These are phyloP conservation scores for Macrotrachela quadricornifera DNA, from an alignment of 1,140 invertebrate genomes.

Conservation along the genomic window DNA sequence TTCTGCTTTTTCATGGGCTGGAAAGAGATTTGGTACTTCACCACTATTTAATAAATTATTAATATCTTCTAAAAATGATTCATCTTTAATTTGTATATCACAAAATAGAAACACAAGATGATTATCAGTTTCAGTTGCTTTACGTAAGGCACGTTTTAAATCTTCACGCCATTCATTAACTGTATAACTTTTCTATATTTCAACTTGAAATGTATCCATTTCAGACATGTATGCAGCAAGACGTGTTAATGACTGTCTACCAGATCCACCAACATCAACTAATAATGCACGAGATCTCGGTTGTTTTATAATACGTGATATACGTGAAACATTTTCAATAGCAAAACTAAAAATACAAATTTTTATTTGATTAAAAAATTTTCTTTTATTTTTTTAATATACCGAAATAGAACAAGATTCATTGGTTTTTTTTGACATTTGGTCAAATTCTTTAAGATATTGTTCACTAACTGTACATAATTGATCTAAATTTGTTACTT, in stretches of 20 bases:
- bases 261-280: conserved; percentile 31
- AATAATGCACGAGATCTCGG: conserved; percentile 29
- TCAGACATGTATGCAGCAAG: conserved; percentile 31
- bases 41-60: conserved; percentile 32
- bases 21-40: conserved; percentile 16
- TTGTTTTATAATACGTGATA: conserved; percentile 30
- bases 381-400: conserved; percentile 46
- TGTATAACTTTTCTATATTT: conserved; percentile 29
- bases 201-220: conserved; percentile 30
- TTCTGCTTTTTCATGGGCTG: conserved; percentile 29
- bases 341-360: conserved; percentile 10
- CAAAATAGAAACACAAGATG: conserved; percentile 72
- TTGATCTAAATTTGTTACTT: conserved; percentile 59
- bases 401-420: conserved; percentile 80
- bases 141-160: conserved; percentile 27
- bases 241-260: conserved; percentile 28
- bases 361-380: conserved; percentile 18
- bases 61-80: conserved; percentile 29
- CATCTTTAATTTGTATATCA: conserved; percentile 32
- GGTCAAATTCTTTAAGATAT: conserved; percentile 74
- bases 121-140: conserved; percentile 40
- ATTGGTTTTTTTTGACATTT: conserved; percentile 90
- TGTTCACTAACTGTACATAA: conserved; percentile 63
- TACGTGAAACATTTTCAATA: conserved; percentile 31
- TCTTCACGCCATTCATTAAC: conserved; percentile 28